A percentile compares a stretch with the other conserved stretches of the same genome.
phyloP scores from a whole-genome alignment of 2,888 invertebrate species.

The Caenorhabditis sulstoni region DNA sequence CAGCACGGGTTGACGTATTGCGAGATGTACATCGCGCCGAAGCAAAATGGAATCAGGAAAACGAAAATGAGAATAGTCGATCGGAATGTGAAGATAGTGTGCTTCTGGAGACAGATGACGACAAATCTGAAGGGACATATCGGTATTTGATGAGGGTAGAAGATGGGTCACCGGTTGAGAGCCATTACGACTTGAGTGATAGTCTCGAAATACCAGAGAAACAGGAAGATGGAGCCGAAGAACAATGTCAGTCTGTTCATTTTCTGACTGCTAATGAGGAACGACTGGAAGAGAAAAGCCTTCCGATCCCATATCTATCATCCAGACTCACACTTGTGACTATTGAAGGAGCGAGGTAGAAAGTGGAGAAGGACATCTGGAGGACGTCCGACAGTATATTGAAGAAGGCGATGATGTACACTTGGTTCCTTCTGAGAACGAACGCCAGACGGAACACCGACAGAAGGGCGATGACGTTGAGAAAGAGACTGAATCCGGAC shows the following conservation, averaged over 20 bases:
- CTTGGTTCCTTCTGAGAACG: slow-evolving; percentile 32
- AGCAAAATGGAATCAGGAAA: slow-evolving; percentile 43
- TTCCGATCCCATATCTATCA: no score
- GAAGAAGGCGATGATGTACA: slow-evolving; percentile 61
- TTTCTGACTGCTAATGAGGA: slow-evolving; percentile 11
- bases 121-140: slow-evolving; percentile 36
- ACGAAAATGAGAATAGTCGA: slow-evolving; percentile 27
- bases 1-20: slow-evolving; percentile 63
- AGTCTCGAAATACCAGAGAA: slow-evolving; percentile 59
- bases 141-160: neutral
- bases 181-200: slow-evolving; percentile 60
- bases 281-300: slow-evolving; percentile 18
- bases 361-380: slow-evolving; percentile 41
- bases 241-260: slow-evolving; percentile 17
- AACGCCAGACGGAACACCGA: slow-evolving; percentile 44
- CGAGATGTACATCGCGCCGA: slow-evolving; percentile 44
- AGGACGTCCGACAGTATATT: slow-evolving; percentile 56
- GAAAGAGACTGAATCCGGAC: slow-evolving; percentile 21
- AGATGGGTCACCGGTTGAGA: slow-evolving; percentile 41
- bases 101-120: slow-evolving; percentile 50
- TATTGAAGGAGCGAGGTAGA: slow-evolving; percentile 58
- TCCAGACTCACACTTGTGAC: slow-evolving; percentile 38
- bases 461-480: slow-evolving; percentile 42
- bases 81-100: slow-evolving; percentile 36
- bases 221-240: slow-evolving; percentile 57